Base-by-base conservation (phyloP, 2,797 vertebrate genomes). In the Aplochiton taeniatus region DNA sequence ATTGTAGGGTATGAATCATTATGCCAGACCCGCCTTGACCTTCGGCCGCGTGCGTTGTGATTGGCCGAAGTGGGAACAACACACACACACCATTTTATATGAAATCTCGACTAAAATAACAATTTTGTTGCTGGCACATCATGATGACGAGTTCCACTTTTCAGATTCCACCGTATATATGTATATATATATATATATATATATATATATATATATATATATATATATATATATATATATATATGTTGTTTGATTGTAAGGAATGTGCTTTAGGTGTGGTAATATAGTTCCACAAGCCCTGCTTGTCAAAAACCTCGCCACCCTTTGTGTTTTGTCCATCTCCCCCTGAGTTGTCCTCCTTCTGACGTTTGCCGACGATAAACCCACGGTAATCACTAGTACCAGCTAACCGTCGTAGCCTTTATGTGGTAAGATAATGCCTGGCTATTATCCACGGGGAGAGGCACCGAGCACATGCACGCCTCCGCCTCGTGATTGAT, bases 1-100 rank as follows among this genome's bases (percentile, higher is more conserved):
- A 91, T 91, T 88, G 87, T 85, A 75, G 73, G 12, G 41, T 90
- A 87, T 88, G 88, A 89, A 90, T 91, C 91, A 89, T 80, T 62
- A 85, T 89, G 88, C 88, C 83, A 79, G 85, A 86, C 80, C 70
- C 47, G 61, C 73, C 81, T 77, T 90, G 91, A 91, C 90, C 88
- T 91, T 87, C 81, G 74, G 62, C 52, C 79, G 76, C 80, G 74
- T 70, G 47, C 55, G 55, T 80, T 58, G 80, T 73, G 72, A 86
- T 69, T 55, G 0, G 76, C 68, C 73, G 60, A 48, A 57, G 73
- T 56, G 54, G 69, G 70, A 63, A 80, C 83, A 84, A 83, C 86
- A 88, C 82, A 80, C 78, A 66, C 80, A 83, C 81, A 72, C 74
- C 83, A 75, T 78, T 79, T 83, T 67, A 63, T 56, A 4, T n/a